Evolutionary conservation across 37 sponge, comb jelly and placozoan species (phyloP), one percentile per base, ranked within the genome.

Genomic region (Cladorhizidae sp.): DNA sequence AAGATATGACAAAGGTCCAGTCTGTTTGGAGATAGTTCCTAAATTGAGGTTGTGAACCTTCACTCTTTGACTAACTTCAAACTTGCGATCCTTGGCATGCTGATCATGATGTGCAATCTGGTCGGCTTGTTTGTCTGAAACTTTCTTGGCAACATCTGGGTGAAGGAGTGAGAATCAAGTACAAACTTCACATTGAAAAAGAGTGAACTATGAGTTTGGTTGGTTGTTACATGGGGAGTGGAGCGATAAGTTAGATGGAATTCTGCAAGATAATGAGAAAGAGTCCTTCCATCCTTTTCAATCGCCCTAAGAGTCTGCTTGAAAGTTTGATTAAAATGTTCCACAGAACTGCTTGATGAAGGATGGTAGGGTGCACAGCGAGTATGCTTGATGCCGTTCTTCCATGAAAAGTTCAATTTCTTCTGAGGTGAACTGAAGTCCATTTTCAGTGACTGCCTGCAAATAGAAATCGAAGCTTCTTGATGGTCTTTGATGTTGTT

Each of bases 281-380:
- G 36, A 25, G 78, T 29, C 11, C 40, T 15, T 5, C 79, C 72
- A 22, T 33, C 41, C 2, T 57, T 22, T 32, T 72, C n/a, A 23
- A 59, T 31, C 1, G 78, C 70, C 36, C 28, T 57, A 62, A 85
- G 38, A 35, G 72, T 40, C n/a, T 62, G 26, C 25, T 86, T 78
- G 56, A 86, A 78, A 2, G 82, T 81, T 20, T 69, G 82, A n/a
- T 80, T 76, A 54, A 87, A 74, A 36, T 70, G 68, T 68, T 90
- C 86, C 0, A 67, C 90, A 2, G 23, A 39, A 5, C 90, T 85
- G 51, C 85, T 90, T 51, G 76, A 54, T 9, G 81, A 32, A 40
- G 82, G 68, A 43, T 74, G 81, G 43, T 87, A 87, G 3, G 87
- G 87, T 57, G 77, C 59, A 56, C 70, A 35, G 37, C 69, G 49